Evolutionary conservation across 2,888 invertebrate species (phyloP), one percentile per base, ranked within the genome.

Genomic region (Callimorpha dominula): DNA sequence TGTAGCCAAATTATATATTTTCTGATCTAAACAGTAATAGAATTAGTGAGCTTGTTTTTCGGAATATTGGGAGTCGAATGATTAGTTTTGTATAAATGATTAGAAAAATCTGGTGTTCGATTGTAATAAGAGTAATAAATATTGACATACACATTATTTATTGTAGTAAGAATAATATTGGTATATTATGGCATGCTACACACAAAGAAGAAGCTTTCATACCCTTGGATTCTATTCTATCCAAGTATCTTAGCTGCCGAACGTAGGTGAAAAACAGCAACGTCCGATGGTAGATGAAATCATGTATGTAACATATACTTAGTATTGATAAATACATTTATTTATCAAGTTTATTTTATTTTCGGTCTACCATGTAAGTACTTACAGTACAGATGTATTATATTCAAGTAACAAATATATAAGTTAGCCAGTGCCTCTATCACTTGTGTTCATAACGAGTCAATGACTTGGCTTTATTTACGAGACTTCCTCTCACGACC

Each of bases 1-100:
- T 77, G 71, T 83, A 85, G 79, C 79, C 78, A 75, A 81, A 80
- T 82, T 81, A 80, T 81, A 78, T 77, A 81, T 70, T 76, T 80
- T 75, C 76, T 86, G 77, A 79, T 80, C 69, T 77, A 77, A 78
- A 79, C 75, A 75, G 68, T 77, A 72, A 65, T 71, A 63, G 63
- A 63, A 70, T 69, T 72, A 74, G 71, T 57, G 64, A 75, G 79
- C 73, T 79, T 79, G 76, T 79, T 77, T 80, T 75, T 75, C 76
- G 7, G 31, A 14, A 20, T 79, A 81, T 74, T 66, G 68, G 66
- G 14, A 74, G 57, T 66, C 15, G 5, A 66, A 54, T 54, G 46
- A 67, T 70, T 57, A 71, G 50, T 76, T 72, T 54, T 74, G 79
- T 73, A 62, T 50, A 68, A 72, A 68, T 77, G 79, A 72, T 67